Evolutionary conservation across 2,888 invertebrate species (phyloP), one percentile per base, ranked within the genome.

Genomic region (Epicampocera succincta): DNA sequence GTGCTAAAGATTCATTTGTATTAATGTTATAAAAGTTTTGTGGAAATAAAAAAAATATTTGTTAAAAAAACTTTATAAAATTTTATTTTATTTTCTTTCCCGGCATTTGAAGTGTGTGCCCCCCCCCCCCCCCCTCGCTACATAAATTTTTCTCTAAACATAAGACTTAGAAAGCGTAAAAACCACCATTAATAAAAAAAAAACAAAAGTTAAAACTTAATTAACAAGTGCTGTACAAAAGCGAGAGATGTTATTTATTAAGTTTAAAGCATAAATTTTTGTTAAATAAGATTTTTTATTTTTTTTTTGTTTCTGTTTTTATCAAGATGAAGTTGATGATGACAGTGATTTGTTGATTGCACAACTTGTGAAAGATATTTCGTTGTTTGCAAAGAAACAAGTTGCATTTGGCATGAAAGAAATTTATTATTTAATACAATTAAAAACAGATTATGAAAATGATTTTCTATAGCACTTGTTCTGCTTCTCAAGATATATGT

Each of bases 151-250:
- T 4, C 33, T 33, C 1, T 33, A 33, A 33, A 33, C 9, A 33
- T 33, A 33, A 56, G 58, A 69, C 46, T 48, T 58, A 58, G 69
- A 69, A 69, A 69, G 69, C 69, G 69, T 58, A 69, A 69, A 69
- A 42, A 15, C 25, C 42, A 25, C 2, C 21, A 25, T 25, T 50
- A 50, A 50, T 13, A 42, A 42, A 54, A 15, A 42, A 42, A 54
- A 15, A 44, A 1, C 25, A 40, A 66, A 66, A 15, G 52, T 19
- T 12, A 54, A 19, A 54, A 68, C 6, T 58, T 42, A 25, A 61
- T 40, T 52, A 29, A 25, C 71, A 50, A 52, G 50, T 72, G 21
- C 42, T 72, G 21, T 50, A 50, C 38, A 50, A 65, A 48, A 66
- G 25, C 25, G 8, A 21, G 17, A 65, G 8, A 65, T 65, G 65